Evolutionary conservation across 2,888 invertebrate genomes (phyloP).

Genomic region (Acheta domesticus): DNA sequence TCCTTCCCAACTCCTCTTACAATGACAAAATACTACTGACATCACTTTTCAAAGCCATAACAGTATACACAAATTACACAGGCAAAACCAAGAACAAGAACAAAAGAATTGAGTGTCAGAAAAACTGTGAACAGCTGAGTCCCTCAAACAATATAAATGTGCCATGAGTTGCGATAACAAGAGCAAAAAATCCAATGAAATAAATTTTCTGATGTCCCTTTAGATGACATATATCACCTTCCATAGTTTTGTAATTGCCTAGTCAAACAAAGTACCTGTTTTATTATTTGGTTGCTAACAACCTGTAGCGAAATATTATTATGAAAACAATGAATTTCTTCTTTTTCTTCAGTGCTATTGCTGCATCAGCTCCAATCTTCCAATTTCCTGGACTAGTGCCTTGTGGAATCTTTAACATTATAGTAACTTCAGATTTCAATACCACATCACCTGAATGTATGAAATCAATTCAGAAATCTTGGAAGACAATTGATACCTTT

Average conservation of each 20-base stretch:
- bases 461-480: constrained; percentile 70
- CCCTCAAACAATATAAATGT: too few relatives aligned
- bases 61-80: constrained; percentile 78
- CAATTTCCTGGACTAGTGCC: constrained; percentile 77
- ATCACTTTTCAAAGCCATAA: constrained; percentile 65
- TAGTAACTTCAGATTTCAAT: constrained; percentile 74
- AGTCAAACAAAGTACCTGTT: too few relatives aligned
- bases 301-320: too few relatives aligned
- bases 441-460: constrained; percentile 60
- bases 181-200: too few relatives aligned
- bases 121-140: too few relatives aligned
- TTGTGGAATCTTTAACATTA: constrained; percentile 71
- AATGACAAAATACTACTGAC: constrained; percentile 55
- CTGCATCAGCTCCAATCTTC: constrained; percentile 87
- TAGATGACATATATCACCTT: too few relatives aligned
- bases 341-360: constrained; percentile 66
- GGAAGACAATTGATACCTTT: constrained; percentile 62
- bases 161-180: too few relatives aligned
- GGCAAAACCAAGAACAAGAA: constrained; percentile 55
- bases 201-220: too few relatives aligned
- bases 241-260: too few relatives aligned
- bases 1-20: constrained; percentile 48
- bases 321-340: too few relatives aligned
- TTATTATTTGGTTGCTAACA: too few relatives aligned
- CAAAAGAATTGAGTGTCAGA: too few relatives aligned